phyloP scores from a whole-genome alignment of 2,797 vertebrate genomes.

The Tapirus indicus region DNA sequence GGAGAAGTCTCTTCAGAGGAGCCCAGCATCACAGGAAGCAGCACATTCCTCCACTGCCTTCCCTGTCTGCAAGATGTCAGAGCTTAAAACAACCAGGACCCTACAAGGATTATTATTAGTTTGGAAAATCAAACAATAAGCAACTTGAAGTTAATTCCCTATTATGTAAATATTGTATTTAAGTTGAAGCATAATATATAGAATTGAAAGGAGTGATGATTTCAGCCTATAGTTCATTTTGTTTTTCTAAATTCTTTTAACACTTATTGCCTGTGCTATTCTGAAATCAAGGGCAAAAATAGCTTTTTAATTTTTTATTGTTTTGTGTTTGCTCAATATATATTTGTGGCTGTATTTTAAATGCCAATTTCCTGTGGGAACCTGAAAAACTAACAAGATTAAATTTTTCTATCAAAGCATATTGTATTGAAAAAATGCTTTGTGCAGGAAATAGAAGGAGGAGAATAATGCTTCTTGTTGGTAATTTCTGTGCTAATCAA shows the following conservation, averaged over 20 bases:
- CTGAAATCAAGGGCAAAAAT: neutral
- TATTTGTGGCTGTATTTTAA: neutral
- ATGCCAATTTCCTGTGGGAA: neutral
- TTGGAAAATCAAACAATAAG: constrained; percentile 14
- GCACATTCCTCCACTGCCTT: neutral
- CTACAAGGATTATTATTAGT: neutral
- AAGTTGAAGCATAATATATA: neutral
- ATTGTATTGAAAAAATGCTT: neutral
- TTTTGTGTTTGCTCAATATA: neutral
- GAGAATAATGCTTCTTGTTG: neutral
- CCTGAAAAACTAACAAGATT: neutral
- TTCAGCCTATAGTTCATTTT: neutral
- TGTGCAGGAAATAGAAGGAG: neutral
- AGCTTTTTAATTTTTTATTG: neutral
- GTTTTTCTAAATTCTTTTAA: neutral
- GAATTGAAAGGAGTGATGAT: neutral
- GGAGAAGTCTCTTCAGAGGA: neutral
- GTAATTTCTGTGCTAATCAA: neutral
- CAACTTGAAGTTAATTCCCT: neutral
- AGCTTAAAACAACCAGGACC: neutral
- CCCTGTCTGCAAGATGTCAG: neutral
- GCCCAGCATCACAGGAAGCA: neutral
- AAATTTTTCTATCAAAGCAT: neutral
- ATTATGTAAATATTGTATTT: neutral
- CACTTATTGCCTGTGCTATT: neutral